A percentile compares a stretch with the other conserved stretches of the same genome.
phyloP scores from a whole-genome alignment of 2,888 invertebrate genomes.

The Allolobophora icterica region DNA sequence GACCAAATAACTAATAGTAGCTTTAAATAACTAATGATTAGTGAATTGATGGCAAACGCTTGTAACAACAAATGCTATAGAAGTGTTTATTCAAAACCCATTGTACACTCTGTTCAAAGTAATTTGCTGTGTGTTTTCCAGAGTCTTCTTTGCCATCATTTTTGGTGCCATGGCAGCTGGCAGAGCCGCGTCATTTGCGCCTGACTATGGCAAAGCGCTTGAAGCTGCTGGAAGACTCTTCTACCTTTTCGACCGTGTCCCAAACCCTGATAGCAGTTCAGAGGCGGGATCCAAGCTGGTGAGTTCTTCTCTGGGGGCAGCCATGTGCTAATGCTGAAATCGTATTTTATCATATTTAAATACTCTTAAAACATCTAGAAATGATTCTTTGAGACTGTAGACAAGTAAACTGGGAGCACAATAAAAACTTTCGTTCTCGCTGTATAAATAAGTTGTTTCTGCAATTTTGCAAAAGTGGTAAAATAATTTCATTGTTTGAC shows the following conservation, averaged over 20 bases:
- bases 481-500: too few relatives aligned
- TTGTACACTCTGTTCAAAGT: neutral
- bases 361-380: neutral
- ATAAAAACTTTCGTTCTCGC: too few relatives aligned
- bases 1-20: too few relatives aligned
- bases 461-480: too few relatives aligned
- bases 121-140: slow-evolving; percentile 42
- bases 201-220: slow-evolving; percentile 58
- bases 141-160: slow-evolving; percentile 57
- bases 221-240: slow-evolving; percentile 54
- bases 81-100: too few relatives aligned
- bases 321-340: too few relatives aligned
- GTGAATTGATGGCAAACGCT: too few relatives aligned
- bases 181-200: slow-evolving; percentile 52
- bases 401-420: too few relatives aligned
- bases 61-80: too few relatives aligned
- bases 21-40: too few relatives aligned
- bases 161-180: slow-evolving; percentile 60
- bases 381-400: too few relatives aligned
- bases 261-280: slow-evolving; percentile 52
- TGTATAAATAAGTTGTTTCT: too few relatives aligned
- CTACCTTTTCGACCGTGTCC: slow-evolving; percentile 52
- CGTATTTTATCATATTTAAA: neutral
- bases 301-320: neutral
- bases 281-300: slow-evolving; percentile 47